phyloP scores from a whole-genome alignment of 2,797 vertebrate genomes.

The Clarias pachynema region DNA sequence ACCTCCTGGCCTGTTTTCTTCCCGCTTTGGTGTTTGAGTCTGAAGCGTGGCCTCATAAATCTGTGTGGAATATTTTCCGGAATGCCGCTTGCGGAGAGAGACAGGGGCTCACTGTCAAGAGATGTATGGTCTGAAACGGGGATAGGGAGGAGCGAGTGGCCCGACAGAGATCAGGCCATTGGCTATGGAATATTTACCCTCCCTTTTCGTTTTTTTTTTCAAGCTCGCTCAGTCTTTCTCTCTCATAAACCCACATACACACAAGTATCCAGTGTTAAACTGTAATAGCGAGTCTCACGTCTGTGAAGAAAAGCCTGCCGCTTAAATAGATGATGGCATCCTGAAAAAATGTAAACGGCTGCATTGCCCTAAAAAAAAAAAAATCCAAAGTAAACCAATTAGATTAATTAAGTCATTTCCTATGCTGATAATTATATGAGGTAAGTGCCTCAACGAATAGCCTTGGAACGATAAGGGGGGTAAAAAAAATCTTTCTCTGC shows the following conservation, averaged over 20 bases:
- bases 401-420: constrained; percentile 5
- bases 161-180: constrained; percentile 39
- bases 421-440: not conserved
- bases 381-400: constrained; percentile 5
- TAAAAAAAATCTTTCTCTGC: not conserved
- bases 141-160: constrained; percentile 9
- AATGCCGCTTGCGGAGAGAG: constrained; percentile 54
- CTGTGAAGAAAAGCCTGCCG: not conserved
- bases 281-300: not conserved
- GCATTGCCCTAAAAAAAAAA: not conserved
- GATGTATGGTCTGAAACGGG: not conserved
- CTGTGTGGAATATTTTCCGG: constrained; percentile 52
- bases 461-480: not conserved
- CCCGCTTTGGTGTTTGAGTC: constrained; percentile 40
- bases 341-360: not conserved
- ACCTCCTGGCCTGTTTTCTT: constrained; percentile 48
- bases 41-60: constrained; percentile 60
- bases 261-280: constrained; percentile 37
- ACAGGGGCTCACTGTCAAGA: constrained; percentile 33
- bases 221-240: constrained; percentile 19
- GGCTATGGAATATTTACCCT: constrained; percentile 38
- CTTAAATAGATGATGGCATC: not conserved
- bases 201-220: not conserved
- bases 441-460: not conserved
- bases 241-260: constrained; percentile 24